Evolutionary conservation across 2,113 vertebrate genomes (phyloP).

Genomic region (Coracopsis vasa): DNA sequence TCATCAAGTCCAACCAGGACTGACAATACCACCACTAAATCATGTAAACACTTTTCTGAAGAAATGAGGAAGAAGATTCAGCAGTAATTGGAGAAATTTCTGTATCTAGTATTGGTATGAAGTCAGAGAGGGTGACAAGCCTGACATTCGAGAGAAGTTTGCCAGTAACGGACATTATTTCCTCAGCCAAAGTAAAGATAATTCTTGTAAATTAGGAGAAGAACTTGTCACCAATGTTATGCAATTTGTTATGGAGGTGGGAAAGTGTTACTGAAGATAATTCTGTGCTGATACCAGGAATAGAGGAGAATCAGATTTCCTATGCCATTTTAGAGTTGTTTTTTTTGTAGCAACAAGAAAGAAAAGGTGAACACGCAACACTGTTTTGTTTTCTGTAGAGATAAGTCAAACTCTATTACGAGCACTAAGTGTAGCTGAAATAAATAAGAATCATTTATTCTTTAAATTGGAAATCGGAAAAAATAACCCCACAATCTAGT

Average conservation of each 20-base stretch:
- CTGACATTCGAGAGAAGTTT: background rate
- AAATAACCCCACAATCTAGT: background rate
- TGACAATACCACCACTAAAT: background rate
- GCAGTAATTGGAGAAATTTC: background rate
- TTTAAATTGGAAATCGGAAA: background rate
- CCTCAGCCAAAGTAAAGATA: background rate
- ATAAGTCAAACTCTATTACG: background rate
- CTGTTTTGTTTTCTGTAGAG: background rate
- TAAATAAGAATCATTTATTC: background rate
- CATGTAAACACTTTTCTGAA: background rate
- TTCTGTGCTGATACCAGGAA: background rate
- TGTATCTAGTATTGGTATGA: background rate
- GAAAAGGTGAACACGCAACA: background rate
- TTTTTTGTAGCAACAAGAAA: background rate
- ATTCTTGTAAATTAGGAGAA: background rate
- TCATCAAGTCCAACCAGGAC: background rate
- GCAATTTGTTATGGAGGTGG: fast-evolving
- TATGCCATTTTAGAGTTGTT: background rate
- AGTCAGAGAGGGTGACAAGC: background rate
- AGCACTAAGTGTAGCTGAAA: background rate
- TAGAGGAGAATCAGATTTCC: background rate
- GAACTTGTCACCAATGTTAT: background rate
- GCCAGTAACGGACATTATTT: background rate
- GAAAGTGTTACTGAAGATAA: background rate
- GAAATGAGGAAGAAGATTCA: background rate